phyloP scores from a whole-genome alignment of 2,888 invertebrate species.

The Cheilosia pagana region DNA sequence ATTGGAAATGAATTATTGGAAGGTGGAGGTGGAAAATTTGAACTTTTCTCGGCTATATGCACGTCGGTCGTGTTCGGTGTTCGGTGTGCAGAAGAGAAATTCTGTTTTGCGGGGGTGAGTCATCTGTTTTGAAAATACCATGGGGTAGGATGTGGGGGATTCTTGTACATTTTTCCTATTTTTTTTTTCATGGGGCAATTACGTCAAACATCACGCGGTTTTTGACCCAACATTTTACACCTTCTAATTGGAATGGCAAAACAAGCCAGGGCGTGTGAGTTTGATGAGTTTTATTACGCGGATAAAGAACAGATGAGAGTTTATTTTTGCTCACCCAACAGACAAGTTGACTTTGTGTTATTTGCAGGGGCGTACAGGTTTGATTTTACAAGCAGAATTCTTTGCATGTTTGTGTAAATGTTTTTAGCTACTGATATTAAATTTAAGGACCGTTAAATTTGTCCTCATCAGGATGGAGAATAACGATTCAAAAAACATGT shows the following conservation, averaged over 20 bases:
- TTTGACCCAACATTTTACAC: slow-evolving; percentile 52
- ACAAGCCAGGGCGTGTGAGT: neutral
- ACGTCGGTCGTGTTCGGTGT: no score
- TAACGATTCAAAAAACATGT: no score
- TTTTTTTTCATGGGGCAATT: neutral
- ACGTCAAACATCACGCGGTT: slow-evolving; percentile 67
- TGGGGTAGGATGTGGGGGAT: neutral
- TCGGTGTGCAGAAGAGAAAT: slow-evolving; percentile 14
- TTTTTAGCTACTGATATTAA: no score
- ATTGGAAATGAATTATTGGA: slow-evolving; percentile 44
- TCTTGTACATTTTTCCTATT: slow-evolving; percentile 16
- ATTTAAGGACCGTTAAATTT: no score
- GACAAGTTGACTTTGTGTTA: neutral
- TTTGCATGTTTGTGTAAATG: no score
- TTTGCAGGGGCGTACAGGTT: no score
- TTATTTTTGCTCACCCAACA: neutral
- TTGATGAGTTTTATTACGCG: neutral
- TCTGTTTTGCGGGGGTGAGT: slow-evolving; percentile 31
- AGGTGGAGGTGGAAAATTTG: neutral
- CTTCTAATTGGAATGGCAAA: neutral
- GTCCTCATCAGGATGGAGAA: no score
- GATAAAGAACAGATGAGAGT: neutral
- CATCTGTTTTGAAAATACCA: slow-evolving; percentile 44
- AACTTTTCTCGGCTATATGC: neutral
- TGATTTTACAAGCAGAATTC: no score